Conservation (phyloP, 2,888 invertebrate genomes). For the Cylloceria caligata region DNA sequence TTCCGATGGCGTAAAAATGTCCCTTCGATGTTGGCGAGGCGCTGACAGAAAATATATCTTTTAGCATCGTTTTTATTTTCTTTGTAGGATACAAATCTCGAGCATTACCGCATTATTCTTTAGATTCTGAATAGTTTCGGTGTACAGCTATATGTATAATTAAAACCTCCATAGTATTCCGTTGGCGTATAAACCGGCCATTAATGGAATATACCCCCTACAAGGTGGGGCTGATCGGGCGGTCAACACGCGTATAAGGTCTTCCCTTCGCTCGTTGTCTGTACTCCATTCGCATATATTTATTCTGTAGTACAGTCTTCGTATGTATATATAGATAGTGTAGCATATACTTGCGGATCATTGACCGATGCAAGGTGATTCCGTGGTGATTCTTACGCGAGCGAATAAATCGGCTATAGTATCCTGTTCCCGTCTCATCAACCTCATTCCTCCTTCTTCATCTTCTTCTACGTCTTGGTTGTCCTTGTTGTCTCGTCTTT, state of each 20-base stretch:
- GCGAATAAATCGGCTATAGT: constrained; percentile 75
- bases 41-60: too few relatives aligned
- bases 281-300: constrained; percentile 44
- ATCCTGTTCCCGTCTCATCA: constrained; percentile 54
- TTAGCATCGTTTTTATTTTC: too few relatives aligned
- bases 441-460: constrained; percentile 31
- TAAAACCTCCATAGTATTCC: constrained; percentile 35
- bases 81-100: too few relatives aligned
- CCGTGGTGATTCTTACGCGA: constrained; percentile 75
- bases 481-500: constrained; percentile 30
- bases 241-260: constrained; percentile 74
- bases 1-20: constrained; percentile 65
- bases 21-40: too few relatives aligned
- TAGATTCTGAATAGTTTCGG: background rate
- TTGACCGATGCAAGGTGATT: constrained; percentile 77
- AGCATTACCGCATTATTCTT: background rate
- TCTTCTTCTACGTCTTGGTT: constrained; percentile 18
- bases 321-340: background rate
- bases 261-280: constrained; percentile 62
- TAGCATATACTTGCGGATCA: constrained; percentile 71
- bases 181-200: constrained; percentile 68
- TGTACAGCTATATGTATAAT: background rate
- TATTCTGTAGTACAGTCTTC: constrained; percentile 8
- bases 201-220: constrained; percentile 79
- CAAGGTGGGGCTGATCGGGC: constrained; percentile 76